Evolutionary conservation across 2,113 vertebrate species (phyloP).

Genomic region (Syngnathus floridae): DNA sequence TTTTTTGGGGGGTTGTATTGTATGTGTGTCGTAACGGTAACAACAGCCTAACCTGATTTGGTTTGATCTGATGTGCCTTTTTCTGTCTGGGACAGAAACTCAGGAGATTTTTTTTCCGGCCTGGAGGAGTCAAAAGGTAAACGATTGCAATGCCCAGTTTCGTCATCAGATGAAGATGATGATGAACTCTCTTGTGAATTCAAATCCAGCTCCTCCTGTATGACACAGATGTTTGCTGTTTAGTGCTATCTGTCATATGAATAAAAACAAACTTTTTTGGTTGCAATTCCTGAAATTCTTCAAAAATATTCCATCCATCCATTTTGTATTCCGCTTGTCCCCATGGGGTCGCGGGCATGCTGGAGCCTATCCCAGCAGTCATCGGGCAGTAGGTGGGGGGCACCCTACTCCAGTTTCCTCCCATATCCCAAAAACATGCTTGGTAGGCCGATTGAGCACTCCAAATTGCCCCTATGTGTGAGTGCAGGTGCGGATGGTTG

Average conservation of each 20-base stretch:
- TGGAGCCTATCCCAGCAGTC: no score
- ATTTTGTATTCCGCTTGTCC: no score
- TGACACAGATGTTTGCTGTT: conserved; percentile 6
- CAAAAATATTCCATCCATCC: background rate
- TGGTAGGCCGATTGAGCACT: background rate
- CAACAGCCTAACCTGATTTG: background rate
- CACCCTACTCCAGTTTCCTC: no score
- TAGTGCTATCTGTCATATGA: background rate
- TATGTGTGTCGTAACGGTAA: background rate
- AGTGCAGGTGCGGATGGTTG: no score
- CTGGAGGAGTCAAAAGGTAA: background rate
- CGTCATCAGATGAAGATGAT: conserved; percentile 39
- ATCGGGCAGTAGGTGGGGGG: no score
- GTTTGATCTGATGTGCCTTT: background rate
- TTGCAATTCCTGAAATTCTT: background rate
- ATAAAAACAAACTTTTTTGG: background rate
- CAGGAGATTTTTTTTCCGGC: background rate
- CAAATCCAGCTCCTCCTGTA: conserved; percentile 39
- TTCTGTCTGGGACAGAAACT: conserved; percentile 4
- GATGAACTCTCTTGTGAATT: conserved; percentile 37
- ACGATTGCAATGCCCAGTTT: conserved; percentile 5
- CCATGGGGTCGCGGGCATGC: no score
- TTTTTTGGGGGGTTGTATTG: background rate
- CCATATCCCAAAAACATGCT: no score
- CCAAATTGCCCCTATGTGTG: background rate